Evolutionary conservation across 2,797 vertebrate species (phyloP), one percentile per base, ranked within the genome.

Genomic region (Menidia menidia): DNA sequence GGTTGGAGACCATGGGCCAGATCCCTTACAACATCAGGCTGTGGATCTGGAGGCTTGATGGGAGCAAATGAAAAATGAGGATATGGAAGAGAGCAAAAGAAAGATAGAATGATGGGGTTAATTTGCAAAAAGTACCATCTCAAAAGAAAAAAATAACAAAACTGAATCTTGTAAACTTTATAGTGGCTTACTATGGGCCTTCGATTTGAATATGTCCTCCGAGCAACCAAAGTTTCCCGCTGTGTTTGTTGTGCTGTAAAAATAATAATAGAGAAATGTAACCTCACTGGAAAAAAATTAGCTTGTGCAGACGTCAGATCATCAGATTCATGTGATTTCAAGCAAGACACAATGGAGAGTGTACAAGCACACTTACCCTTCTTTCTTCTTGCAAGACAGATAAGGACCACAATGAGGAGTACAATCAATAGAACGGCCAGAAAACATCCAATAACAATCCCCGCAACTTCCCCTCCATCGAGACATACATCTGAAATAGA

Each of bases 371-470:
- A 84, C 88, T 82, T 63, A 92, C 90, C 67, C 44, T 83, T 88
- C 51, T 79, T 88, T 68, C 79, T 86, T 16, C 80, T 77, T 42
- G 86, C 9, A 0, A 95, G 83, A 43, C 92, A 68, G 41, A 95
- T 2, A n/a, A 96, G 83, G 15, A 90, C 52, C 43, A 82, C 6
- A 25, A 91, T 84, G 71, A 92, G 84, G 55, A 95, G 87, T 0
- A 75, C 45, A 0, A 93, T 81, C 68, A 96, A 88, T 44, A 97
- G 62, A 1, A 94, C 47, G 59, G 94, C 72, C 10, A 93, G 67
- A 15, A 96, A 80, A 56, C 88, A 93, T 68, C 94, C 95, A 44
- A 97, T 89, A 61, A 95, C 93, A 3, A 97, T 96, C 68, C 96
- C 96, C 0, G 92, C 94, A 13, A 97, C 95, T 70, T 95, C 95